These are phyloP conservation scores for Callaeas wilsoni DNA, from an alignment of 2,113 vertebrate species.

Conservation along the genomic window DNA sequence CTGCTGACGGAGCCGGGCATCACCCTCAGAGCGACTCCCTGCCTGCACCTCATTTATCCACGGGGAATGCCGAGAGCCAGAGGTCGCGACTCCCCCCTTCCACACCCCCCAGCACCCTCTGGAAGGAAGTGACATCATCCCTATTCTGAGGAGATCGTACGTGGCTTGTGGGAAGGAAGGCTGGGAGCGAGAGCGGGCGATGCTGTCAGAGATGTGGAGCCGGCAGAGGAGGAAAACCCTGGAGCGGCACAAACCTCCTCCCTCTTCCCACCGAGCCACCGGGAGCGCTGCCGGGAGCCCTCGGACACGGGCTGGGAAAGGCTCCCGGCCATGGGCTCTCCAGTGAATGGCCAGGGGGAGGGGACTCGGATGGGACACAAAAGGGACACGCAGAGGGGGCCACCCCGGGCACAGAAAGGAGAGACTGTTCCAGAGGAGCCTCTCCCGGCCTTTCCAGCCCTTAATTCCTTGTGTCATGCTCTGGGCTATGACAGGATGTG, in stretches of 20 bases:
- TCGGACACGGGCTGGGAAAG: background rate
- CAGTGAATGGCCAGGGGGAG: constrained; percentile 18
- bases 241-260: background rate
- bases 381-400: constrained; percentile 34
- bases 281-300: background rate
- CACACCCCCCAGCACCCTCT: constrained; percentile 31
- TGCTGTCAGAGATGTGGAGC: background rate
- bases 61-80: background rate
- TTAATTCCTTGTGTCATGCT: constrained; percentile 52
- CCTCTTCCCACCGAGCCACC: background rate
- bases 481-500: constrained; percentile 31
- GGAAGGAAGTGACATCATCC: constrained; percentile 76
- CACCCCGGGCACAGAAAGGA: background rate
- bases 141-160: constrained; percentile 55
- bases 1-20: background rate
- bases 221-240: background rate
- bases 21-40: background rate
- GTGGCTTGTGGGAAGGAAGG: constrained; percentile 61
- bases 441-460: constrained; percentile 34
- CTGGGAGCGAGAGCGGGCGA: background rate
- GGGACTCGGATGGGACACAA: constrained; percentile 49
- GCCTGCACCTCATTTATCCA: background rate
- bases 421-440: constrained; percentile 25
- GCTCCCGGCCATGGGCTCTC: background rate
- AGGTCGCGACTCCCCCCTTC: constrained; percentile 65